Conservation (phyloP, 2,888 invertebrate species). For the Tetropium fuscum region DNA sequence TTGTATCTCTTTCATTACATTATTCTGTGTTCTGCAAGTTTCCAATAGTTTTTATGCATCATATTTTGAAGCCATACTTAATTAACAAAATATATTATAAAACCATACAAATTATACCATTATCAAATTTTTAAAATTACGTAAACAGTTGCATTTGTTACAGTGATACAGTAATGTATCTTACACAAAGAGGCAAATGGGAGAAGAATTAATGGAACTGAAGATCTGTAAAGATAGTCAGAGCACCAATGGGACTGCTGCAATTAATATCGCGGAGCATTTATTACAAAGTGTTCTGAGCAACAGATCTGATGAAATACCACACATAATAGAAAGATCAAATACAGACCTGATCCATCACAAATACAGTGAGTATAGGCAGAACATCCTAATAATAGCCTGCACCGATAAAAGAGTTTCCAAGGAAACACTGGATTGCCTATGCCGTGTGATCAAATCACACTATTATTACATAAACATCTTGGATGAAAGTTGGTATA, state of each 20-base stretch:
- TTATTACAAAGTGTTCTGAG: slow-evolving; percentile 27
- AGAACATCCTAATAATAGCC: slow-evolving; percentile 36
- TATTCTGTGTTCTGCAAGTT: no score
- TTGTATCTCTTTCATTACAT: no score
- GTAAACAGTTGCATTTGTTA: no score
- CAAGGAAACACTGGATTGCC: slow-evolving; percentile 3
- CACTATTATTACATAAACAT: slow-evolving; percentile 30
- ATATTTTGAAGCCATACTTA: no score
- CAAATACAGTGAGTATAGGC: slow-evolving; percentile 16
- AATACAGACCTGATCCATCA: slow-evolving; percentile 13
- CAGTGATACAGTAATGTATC: no score
- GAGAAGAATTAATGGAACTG: not conserved
- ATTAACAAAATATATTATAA: no score
- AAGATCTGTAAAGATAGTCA: not conserved
- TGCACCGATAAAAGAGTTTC: slow-evolving; percentile 12
- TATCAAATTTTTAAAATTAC: no score
- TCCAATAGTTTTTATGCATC: no score
- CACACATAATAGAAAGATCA: not conserved
- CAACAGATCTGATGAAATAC: slow-evolving; percentile 24
- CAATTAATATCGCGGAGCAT: not conserved
- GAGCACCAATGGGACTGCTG: not conserved
- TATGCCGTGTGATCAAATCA: slow-evolving; percentile 21
- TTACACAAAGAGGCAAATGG: no score
- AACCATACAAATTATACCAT: no score
- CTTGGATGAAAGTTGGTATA: slow-evolving; percentile 41